Evolutionary conservation across 1,140 invertebrate species (phyloP).

Genomic region (Drosophila bifasciata): DNA sequence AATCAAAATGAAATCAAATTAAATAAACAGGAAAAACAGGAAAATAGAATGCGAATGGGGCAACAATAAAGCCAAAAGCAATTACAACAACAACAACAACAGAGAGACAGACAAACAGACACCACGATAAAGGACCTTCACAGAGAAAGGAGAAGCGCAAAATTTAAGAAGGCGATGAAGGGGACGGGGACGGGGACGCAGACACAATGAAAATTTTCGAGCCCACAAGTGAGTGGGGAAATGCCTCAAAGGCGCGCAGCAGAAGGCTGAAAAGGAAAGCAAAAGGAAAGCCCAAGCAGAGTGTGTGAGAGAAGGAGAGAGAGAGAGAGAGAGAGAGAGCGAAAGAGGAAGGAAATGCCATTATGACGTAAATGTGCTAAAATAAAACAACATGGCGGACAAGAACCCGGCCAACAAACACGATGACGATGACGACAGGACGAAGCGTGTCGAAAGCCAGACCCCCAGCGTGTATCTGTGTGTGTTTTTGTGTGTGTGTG

Average conservation of each 20-base stretch:
- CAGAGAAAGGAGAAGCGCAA: slow-evolving; percentile 36
- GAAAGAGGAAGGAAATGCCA: slow-evolving; percentile 77
- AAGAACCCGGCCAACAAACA: slow-evolving; percentile 56
- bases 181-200: slow-evolving; percentile 66
- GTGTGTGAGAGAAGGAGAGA: slow-evolving; percentile 26
- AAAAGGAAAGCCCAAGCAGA: slow-evolving; percentile 28
- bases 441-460: slow-evolving; percentile 72
- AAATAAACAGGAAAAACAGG: slow-evolving; percentile 61
- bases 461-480: slow-evolving; percentile 19
- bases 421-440: slow-evolving; percentile 40
- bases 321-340: slow-evolving; percentile 49
- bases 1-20: slow-evolving; percentile 82
- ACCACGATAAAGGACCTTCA: slow-evolving; percentile 48
- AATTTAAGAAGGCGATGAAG: slow-evolving; percentile 59
- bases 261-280: slow-evolving; percentile 36
- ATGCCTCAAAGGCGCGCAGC: slow-evolving; percentile 57
- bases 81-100: slow-evolving; percentile 53
- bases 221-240: slow-evolving; percentile 51
- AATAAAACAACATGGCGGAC: slow-evolving; percentile 82
- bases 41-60: slow-evolving; percentile 47
- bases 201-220: slow-evolving; percentile 74
- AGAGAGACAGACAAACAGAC: slow-evolving; percentile 43
- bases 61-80: slow-evolving; percentile 69
- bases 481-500: slow-evolving; percentile 25
- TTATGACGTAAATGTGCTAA: slow-evolving; percentile 83